Evolutionary conservation across 2,797 vertebrate species (phyloP).

Genomic region (Phylloscopus collybita): DNA sequence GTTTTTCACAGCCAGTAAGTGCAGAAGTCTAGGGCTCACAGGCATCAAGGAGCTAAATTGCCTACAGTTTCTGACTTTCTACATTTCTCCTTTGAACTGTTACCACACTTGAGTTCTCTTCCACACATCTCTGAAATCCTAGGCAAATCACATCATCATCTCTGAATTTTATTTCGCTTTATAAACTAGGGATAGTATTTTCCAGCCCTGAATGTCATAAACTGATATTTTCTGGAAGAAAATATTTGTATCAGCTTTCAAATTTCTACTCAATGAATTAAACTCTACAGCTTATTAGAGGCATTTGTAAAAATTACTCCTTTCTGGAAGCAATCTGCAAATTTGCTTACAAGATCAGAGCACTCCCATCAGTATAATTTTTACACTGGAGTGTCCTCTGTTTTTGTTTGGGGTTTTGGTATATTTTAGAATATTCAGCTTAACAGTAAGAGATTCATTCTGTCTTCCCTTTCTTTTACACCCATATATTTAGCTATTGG

Average conservation of each 20-base stretch:
- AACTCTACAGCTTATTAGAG: neutral
- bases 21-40: neutral
- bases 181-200: neutral
- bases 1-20: neutral
- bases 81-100: neutral
- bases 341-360: neutral
- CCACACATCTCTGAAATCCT: neutral
- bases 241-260: neutral
- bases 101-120: neutral
- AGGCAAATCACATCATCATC: neutral
- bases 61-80: neutral
- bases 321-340: neutral
- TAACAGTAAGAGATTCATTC: neutral
- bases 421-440: neutral
- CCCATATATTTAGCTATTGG: neutral
- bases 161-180: fast-evolving
- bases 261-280: neutral
- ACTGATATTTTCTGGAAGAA: neutral
- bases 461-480: neutral
- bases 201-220: neutral
- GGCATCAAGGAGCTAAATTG: neutral
- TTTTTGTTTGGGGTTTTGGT: neutral
- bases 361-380: neutral
- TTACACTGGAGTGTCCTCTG: neutral
- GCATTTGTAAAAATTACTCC: neutral